These are phyloP conservation scores for Aurelia aurita complex sp. Pacific DNA, from an alignment of 30 jellyfish, hydroid and myxozoan genomes.

Conservation along the genomic window DNA sequence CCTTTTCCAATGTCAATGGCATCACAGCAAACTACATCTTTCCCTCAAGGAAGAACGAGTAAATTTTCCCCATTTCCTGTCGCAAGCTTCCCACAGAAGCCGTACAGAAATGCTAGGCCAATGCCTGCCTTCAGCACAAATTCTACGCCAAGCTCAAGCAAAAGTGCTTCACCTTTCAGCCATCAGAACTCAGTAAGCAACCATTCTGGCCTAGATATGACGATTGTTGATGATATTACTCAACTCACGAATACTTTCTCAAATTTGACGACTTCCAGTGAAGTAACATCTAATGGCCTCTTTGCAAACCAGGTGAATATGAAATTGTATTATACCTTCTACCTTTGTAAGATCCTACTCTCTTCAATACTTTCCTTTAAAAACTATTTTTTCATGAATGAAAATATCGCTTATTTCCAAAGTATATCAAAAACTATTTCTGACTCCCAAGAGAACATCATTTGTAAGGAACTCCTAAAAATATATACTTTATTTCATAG, in stretches of 20 bases:
- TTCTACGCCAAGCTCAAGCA: slow-evolving; percentile 47
- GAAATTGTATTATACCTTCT: no score
- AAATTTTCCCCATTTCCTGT: slow-evolving; percentile 72
- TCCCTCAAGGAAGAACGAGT: slow-evolving; percentile 47
- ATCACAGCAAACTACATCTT: slow-evolving; percentile 41
- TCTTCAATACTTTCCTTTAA: background rate
- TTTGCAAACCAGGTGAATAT: slow-evolving; percentile 83
- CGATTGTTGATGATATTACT: slow-evolving; percentile 92
- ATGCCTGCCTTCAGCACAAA: slow-evolving; percentile 45
- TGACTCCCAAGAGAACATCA: no score
- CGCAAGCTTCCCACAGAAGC: slow-evolving; percentile 66
- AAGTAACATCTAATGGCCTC: slow-evolving; percentile 77
- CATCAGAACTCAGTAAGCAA: slow-evolving; percentile 52
- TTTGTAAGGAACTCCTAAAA: no score
- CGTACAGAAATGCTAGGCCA: slow-evolving; percentile 51
- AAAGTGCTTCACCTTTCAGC: slow-evolving; percentile 47
- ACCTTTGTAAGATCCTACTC: background rate
- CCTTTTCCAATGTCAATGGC: slow-evolving; percentile 71
- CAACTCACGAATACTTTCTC: slow-evolving; percentile 94
- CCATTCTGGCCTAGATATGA: slow-evolving; percentile 86
- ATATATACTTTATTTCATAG: no score
- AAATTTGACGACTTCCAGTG: slow-evolving; percentile 87
- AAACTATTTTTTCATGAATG: no score
- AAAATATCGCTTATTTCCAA: no score
- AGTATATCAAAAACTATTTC: no score